A percentile compares a stretch with the other conserved stretches of the same genome.
phyloP scores from a whole-genome alignment of 2,113 vertebrate genomes.

The Rattus rattus region DNA sequence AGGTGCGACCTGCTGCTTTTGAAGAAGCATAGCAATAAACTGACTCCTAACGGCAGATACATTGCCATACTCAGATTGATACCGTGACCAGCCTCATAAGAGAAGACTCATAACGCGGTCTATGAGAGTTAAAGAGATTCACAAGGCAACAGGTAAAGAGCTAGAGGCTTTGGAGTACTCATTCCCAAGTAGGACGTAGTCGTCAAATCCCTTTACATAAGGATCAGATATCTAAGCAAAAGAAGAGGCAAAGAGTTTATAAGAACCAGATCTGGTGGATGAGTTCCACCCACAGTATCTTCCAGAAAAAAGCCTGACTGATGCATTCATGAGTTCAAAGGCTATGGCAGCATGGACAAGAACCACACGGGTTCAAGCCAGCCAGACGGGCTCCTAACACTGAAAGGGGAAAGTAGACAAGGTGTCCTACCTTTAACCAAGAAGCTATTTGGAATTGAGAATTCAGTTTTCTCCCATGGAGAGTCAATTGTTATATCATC shows the following conservation, averaged over 20 bases:
- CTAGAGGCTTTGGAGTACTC: background rate
- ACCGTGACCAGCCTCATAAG: background rate
- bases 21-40: background rate
- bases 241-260: background rate
- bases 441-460: background rate
- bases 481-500: background rate
- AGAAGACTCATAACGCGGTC: background rate
- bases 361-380: background rate
- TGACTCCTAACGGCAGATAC: background rate
- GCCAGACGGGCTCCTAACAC: background rate
- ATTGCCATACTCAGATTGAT: background rate
- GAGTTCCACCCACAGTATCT: background rate
- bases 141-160: background rate
- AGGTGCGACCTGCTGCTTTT: background rate
- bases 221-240: background rate
- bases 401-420: background rate
- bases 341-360: background rate
- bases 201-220: background rate
- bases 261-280: background rate
- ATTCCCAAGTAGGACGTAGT: background rate
- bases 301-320: background rate
- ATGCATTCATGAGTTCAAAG: background rate
- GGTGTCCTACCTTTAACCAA: background rate
- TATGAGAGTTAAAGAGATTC: background rate
- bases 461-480: background rate